Conservation (phyloP, 2,888 invertebrate genomes). For the Panopea generosa region DNA sequence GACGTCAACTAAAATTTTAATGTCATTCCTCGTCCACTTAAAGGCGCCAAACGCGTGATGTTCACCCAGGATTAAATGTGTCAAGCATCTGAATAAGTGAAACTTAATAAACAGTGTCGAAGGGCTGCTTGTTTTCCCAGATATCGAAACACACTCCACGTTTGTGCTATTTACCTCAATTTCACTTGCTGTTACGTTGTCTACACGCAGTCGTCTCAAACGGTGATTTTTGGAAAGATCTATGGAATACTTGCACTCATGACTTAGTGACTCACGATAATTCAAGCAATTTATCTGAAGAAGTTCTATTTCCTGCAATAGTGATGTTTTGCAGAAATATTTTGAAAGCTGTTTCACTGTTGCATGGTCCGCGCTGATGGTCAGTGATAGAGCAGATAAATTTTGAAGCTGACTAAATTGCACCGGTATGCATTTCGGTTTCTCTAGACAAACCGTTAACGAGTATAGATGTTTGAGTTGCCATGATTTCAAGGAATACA, state of each 20-base stretch:
- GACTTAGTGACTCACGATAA: background rate
- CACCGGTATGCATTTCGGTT: conserved; percentile 10
- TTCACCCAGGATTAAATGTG: conserved; percentile 8
- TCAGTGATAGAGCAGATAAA: conserved; percentile 6
- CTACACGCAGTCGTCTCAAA: background rate
- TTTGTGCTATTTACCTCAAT: background rate
- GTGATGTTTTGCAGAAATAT: background rate
- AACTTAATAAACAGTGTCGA: conserved; percentile 6
- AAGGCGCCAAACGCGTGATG: no score
- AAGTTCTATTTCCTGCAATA: conserved; percentile 12
- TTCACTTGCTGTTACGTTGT: background rate
- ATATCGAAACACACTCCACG: conserved; percentile 8
- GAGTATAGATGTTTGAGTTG: conserved; percentile 9
- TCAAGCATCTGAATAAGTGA: background rate
- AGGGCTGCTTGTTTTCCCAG: conserved; percentile 8
- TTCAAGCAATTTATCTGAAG: conserved; percentile 11
- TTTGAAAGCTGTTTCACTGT: conserved; percentile 1
- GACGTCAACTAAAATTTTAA: no score
- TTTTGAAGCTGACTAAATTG: background rate
- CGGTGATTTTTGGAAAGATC: conserved; percentile 1
- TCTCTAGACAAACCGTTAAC: conserved; percentile 9
- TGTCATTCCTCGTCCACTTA: no score
- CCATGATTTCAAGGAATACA: conserved; percentile 1
- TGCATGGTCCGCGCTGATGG: conserved; percentile 5
- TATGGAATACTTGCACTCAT: conserved; percentile 3